Evolutionary conservation across 2,888 invertebrate species (phyloP).

Genomic region (Ormia ochracea): DNA sequence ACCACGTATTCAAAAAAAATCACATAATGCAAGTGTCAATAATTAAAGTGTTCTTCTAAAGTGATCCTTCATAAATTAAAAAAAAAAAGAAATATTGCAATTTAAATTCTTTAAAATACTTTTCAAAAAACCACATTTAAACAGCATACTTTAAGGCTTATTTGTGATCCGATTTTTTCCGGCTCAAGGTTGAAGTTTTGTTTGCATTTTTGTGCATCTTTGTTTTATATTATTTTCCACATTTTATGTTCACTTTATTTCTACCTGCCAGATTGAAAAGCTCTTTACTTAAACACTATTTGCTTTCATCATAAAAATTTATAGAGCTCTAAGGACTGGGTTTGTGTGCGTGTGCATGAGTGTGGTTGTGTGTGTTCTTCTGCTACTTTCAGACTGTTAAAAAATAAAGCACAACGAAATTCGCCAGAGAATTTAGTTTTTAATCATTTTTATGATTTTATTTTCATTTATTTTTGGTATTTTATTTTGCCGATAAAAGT

Average conservation of each 20-base stretch:
- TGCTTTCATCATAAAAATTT: conserved; percentile 58
- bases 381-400: not conserved
- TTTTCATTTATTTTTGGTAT: conserved; percentile 11
- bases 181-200: conserved; percentile 58
- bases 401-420: not conserved
- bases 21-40: not conserved
- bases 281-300: conserved; percentile 53
- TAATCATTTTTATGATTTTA: conserved; percentile 49
- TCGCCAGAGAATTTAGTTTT: conserved; percentile 33
- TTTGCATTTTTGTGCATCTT: conserved; percentile 24
- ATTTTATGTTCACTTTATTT: conserved; percentile 7
- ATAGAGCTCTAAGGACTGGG: conserved; percentile 40
- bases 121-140: conserved; percentile 33
- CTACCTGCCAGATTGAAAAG: conserved; percentile 41
- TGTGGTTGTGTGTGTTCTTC: not conserved
- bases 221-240: not conserved
- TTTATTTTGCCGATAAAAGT: conserved; percentile 24
- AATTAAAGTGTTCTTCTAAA: not conserved
- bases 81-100: not conserved
- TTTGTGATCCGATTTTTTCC: conserved; percentile 46
- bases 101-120: not conserved
- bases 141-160: conserved; percentile 55
- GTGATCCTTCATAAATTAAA: not conserved
- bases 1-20: not conserved
- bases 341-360: conserved; percentile 10